Base-by-base conservation (phyloP, 2,113 vertebrate genomes). In the Pangasianodon gigas region DNA sequence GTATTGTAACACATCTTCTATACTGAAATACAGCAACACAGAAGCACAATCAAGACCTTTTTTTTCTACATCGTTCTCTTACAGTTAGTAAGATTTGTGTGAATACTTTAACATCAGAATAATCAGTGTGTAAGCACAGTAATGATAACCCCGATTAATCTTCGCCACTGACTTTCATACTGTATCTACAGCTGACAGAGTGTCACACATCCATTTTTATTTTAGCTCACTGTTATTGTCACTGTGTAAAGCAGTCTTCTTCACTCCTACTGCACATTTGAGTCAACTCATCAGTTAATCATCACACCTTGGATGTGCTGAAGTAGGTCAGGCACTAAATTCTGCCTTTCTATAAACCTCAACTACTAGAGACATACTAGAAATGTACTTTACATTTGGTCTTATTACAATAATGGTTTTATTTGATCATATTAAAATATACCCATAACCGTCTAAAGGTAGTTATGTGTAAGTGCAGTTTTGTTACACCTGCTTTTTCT, bases 201-300 rank as follows among this genome's bases (percentile, higher is more conserved):
- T 44, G 54, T 87, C 71, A 80, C 44, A 37, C 1, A 81, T 81
- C 19, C 60, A 16, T 67, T 51, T 65, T 80, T 65, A 32, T 62
- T 81, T 65, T 14, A 32, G 41, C 2, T 13, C 14, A 6, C 11
- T 37, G 81, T 37, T 83, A 58, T 58, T 83, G 37, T 82, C n/a
- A 10, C 51, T 19, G 52, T 37, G 79, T 52, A 7, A 54, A 81
- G 21, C 67, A 37, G 48, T 10, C 51, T 44, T 26, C 52, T 6
- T 75, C 51, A 9, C 32, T 58, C 21, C 51, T 41, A 58, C 46
- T 52, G 65, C 65, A 74, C 85, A 74, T 65, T 37, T 41, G n/a
- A 74, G 29, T 86, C 85, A 74, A 41, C 65, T 52, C 60, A 24
- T 86, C 65, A 54, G 48, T 74, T 86, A 19, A 67, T 86, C 51